Evolutionary conservation across 2,797 vertebrate genomes (phyloP), one percentile per base, ranked within the genome.

Genomic region (Cossypha polioptera): DNA sequence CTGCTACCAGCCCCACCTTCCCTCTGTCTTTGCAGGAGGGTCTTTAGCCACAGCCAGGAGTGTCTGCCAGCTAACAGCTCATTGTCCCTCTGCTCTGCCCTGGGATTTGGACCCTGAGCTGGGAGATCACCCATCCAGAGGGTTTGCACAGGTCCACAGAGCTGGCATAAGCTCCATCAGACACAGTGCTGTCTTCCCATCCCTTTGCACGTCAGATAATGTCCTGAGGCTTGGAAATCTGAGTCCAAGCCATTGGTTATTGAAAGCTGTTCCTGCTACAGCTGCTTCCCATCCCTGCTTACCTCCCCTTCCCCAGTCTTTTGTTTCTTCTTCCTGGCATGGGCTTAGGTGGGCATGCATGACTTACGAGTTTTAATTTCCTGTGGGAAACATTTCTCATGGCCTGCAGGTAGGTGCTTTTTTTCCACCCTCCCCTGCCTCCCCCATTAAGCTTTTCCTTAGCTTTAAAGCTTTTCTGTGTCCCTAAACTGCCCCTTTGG

Each of bases 311-410:
- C 50, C 36, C 40, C 21, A 67, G 55, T 29, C 51, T 86, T 94
- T 92, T 92, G 53, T 94, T 95, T 90, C 62, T 82, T 57, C 73
- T 82, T 94, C 83, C 88, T 95, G 94, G 86, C 74, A 94, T 78
- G 69, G 36, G 36, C 42, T 95, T 92, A 93, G 83, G 92, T 94
- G 94, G 86, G 92, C 92, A 91, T 16, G 59, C 83, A 90, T 93
- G 88, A 67, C 80, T 95, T 95, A 90, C 0, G 6, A 93, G 67
- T 84, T 97, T 95, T 94, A 95, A 97, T 97, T 96, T 96, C 92
- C 95, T 94, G 95, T 90, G 71, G 83, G 94, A 88, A 95, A 65
- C 55, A 35, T 78, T 83, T 93, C 83, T 90, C 53, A 92, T 76
- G 76, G 83, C 88, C 83, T 84, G 80, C 77, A 95, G 90, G 90